Conservation (phyloP, 2,797 vertebrate species). For the Melanogrammus aeglefinus region DNA sequence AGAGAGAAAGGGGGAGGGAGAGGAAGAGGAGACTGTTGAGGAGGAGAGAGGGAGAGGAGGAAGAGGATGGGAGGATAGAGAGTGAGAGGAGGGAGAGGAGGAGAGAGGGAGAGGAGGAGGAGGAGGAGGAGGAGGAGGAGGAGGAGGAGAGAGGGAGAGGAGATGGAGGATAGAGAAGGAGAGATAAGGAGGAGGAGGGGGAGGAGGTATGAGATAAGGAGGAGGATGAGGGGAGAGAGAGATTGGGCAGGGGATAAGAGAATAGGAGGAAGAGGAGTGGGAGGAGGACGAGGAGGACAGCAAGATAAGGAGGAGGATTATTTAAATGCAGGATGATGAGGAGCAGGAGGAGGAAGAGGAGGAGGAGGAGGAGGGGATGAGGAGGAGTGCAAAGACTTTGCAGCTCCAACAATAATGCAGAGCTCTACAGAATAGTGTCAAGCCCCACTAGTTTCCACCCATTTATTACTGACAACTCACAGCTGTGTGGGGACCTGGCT, state of each 20-base stretch:
- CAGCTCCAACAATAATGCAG: conserved; percentile 1
- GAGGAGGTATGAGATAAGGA: not conserved
- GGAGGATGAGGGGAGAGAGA: not conserved
- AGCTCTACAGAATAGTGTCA: not conserved
- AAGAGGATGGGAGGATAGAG: not conserved
- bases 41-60: not conserved
- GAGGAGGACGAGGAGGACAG: not conserved
- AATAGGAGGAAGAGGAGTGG: not conserved
- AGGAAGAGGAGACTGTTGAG: no score
- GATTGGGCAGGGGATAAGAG: not conserved
- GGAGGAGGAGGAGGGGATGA: not conserved
- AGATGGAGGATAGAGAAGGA: no score
- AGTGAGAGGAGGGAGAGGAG: not conserved
- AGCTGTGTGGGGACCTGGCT: not conserved
- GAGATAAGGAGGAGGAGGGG: not conserved
- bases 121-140: no score
- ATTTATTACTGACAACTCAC: not conserved
- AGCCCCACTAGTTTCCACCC: not conserved
- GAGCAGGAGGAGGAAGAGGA: not conserved
- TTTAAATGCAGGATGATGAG: not conserved
- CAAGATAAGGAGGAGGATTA: not conserved
- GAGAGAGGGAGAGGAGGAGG: no score
- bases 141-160: no score
- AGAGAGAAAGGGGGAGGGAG: no score
- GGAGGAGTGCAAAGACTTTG: not conserved